These are phyloP conservation scores for Rhincodon typus DNA, from an alignment of 2,797 vertebrate species.

Conservation along the genomic window DNA sequence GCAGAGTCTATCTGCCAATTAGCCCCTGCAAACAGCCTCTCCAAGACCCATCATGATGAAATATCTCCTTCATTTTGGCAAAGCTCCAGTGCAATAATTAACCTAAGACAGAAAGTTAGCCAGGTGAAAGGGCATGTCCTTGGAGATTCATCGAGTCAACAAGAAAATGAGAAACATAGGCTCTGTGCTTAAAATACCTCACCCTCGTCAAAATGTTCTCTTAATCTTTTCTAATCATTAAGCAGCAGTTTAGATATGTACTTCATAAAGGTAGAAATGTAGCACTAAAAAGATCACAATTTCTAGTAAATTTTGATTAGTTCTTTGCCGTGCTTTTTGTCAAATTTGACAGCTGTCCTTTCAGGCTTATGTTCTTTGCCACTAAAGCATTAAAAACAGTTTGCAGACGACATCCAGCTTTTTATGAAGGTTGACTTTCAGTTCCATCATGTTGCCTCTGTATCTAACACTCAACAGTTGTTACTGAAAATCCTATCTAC, in stretches of 20 bases:
- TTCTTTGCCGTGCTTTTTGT: no score
- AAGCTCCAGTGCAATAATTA: not conserved
- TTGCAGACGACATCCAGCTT: no score
- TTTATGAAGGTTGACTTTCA: no score
- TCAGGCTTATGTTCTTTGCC: no score
- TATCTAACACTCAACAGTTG: no score
- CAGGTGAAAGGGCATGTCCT: not conserved
- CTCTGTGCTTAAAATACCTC: not conserved
- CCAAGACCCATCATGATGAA: not conserved
- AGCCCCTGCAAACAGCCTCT: not conserved
- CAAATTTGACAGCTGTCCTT: no score
- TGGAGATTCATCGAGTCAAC: not conserved
- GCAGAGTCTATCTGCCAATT: not conserved
- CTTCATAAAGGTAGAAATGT: not conserved
- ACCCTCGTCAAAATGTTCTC: not conserved
- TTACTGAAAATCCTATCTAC: no score
- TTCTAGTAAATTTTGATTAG: no score
- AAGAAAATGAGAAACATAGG: not conserved
- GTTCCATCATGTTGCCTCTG: no score
- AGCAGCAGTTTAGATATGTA: not conserved
- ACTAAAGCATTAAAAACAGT: no score
- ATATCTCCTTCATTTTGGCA: not conserved
- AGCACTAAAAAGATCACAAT: no score
- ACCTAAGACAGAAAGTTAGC: not conserved
- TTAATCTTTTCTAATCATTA: not conserved